A percentile compares a stretch with the other conserved stretches of the same genome.
Conservation (phyloP, 2,888 invertebrate genomes). For the Pegoplata infirma region DNA sequence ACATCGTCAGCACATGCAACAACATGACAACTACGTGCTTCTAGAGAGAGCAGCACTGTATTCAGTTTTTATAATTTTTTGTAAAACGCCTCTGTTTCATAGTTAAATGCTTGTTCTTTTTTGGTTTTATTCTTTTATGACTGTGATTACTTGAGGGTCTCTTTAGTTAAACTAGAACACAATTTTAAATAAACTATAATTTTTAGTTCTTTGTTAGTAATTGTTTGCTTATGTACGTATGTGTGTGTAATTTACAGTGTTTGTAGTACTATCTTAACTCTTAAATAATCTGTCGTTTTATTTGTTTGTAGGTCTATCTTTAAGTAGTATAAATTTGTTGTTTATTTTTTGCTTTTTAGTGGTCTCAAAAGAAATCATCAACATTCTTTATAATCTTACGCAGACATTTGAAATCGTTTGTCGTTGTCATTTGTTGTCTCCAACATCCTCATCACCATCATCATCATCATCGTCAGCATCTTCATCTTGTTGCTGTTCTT, state of each 20-base stretch:
- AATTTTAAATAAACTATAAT: constrained; percentile 11
- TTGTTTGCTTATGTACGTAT: constrained; percentile 5
- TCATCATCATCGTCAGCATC: constrained; percentile 1
- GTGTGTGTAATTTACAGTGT: constrained; percentile 9
- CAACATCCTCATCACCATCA: constrained; percentile 4
- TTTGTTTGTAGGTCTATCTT: constrained; percentile 23
- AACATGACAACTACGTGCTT: too few species aligned
- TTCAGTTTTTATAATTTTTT: too few species aligned
- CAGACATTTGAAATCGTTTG: constrained; percentile 55
- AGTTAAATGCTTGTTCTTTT: constrained; percentile 4
- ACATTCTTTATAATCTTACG: constrained; percentile 26
- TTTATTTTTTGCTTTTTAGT: constrained; percentile 15
- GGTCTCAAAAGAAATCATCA: constrained; percentile 45
- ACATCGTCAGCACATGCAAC: too few species aligned
- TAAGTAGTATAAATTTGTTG: background rate
- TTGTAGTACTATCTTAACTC: constrained; percentile 42
- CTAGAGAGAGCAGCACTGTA: too few species aligned
- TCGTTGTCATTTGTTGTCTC: constrained; percentile 42
- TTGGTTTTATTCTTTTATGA: background rate
- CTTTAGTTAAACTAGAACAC: constrained; percentile 16
- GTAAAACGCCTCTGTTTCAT: background rate
- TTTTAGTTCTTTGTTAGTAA: constrained; percentile 4
- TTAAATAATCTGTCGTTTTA: constrained; percentile 30
- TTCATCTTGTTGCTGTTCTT: constrained; percentile 23
- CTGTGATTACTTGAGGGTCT: constrained; percentile 15